Percentiles rank a stretch among this genome's conserved stretches.
Conservation (phyloP, 2,888 invertebrate genomes). For the Volucella inflata region DNA sequence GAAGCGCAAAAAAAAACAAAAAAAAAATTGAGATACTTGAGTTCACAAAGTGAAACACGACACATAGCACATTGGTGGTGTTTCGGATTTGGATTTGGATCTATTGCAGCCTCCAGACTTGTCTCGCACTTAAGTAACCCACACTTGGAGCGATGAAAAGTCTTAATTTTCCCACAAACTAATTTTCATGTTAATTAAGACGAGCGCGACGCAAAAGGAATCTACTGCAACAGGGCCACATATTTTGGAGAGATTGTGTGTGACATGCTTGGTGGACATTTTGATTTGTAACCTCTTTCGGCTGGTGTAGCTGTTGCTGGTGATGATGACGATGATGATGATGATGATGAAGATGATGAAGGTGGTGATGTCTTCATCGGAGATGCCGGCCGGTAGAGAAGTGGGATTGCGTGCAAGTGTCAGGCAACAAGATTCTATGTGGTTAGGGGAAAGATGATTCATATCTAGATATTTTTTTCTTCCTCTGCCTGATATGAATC, state of each 20-base stretch:
- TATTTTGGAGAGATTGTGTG: slow-evolving; percentile 60
- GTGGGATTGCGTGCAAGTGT: slow-evolving; percentile 46
- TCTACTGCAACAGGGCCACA: slow-evolving; percentile 23
- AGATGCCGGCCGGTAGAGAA: neutral
- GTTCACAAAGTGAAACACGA: slow-evolving; percentile 31
- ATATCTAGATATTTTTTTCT: slow-evolving; percentile 11
- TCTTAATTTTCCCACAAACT: slow-evolving; percentile 63
- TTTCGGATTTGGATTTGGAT: slow-evolving; percentile 38
- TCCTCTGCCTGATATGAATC: neutral
- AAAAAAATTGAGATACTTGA: slow-evolving; percentile 34
- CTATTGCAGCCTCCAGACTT: slow-evolving; percentile 49
- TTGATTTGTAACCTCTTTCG: slow-evolving; percentile 69
- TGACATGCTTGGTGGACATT: slow-evolving; percentile 71
- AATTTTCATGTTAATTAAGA: slow-evolving; percentile 71
- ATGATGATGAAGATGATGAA: neutral
- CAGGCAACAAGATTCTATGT: slow-evolving; percentile 26
- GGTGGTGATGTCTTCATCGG: slow-evolving; percentile 64
- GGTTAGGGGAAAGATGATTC: slow-evolving; percentile 55
- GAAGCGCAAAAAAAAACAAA: neutral
- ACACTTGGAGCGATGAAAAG: slow-evolving; percentile 20
- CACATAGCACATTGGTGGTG: slow-evolving; percentile 28
- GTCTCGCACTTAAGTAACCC: slow-evolving; percentile 47
- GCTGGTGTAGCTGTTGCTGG: neutral
- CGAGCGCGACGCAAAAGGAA: slow-evolving; percentile 20
- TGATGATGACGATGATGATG: too few species aligned